Evolutionary conservation across 2,797 vertebrate genomes (phyloP), one percentile per base, ranked within the genome.

Genomic region (Alosa sapidissima): DNA sequence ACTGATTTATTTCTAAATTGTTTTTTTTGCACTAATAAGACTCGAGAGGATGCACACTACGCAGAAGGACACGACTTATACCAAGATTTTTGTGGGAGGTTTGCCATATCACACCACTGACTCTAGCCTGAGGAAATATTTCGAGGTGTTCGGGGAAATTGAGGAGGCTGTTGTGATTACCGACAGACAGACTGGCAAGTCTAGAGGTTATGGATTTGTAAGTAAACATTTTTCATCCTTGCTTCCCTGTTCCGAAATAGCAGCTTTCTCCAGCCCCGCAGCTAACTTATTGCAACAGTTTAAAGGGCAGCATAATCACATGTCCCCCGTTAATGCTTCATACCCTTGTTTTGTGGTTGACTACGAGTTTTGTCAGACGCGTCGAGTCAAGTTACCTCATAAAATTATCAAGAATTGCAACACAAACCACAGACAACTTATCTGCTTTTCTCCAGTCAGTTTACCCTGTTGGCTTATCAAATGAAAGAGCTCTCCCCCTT

Each of bases 151-250:
- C 91, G 96, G 96, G 5, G 96, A 97, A 90, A 97, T 97, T 87
- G 96, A 97, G 91, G 96, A 97, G 89, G 96, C 96, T 81, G 96
- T 97, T 88, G 96, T 97, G 87, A 97, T 97, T 93, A 97, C 96
- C 2, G 96, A 97, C 93, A 92, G 96, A 91, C 96, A 97, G 94
- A 97, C 96, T 13, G 96, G 96, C 87, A 97, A 97, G 87, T 97
- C 96, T 91, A 93, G 96, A 90, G 96, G 96, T 89, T 97, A 97
- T 87, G 96, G 96, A 93, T 97, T 97, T 94, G 96, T 97, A 96
- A 97, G 96, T 97, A 51, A 41, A 51, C 3, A 11, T 84, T 13
- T 68, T 41, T 24, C 19, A 19, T 19, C 10, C 3, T 24, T 84
- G 47, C 24, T 60, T 33, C 47, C 51, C 60, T 6, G 7, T 11